phyloP scores from a whole-genome alignment of 2,888 invertebrate species.

The Dolichomitus sp. region DNA sequence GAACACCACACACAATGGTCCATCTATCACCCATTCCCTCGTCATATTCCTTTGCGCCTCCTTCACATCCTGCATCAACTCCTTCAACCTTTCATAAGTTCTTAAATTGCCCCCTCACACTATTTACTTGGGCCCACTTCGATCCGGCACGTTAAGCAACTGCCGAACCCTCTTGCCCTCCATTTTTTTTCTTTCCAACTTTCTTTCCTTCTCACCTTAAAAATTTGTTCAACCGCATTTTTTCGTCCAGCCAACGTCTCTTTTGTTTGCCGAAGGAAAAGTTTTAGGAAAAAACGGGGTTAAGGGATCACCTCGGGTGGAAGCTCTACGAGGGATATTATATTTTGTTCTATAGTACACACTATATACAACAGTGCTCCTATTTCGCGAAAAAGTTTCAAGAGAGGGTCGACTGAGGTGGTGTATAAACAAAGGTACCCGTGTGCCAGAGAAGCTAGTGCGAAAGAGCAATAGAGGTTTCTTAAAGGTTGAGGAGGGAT shows the following conservation, averaged over 20 bases:
- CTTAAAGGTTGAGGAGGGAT: constrained; percentile 16
- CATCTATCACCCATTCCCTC: no score
- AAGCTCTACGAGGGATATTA: constrained; percentile 48
- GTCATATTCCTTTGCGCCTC: background rate
- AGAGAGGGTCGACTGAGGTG: constrained; percentile 32
- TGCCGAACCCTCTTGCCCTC: background rate
- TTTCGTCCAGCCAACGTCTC: constrained; percentile 6
- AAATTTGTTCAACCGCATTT: constrained; percentile 24
- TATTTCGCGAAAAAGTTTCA: constrained; percentile 54
- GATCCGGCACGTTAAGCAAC: background rate
- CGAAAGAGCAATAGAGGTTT: constrained; percentile 35
- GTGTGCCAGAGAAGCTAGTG: background rate
- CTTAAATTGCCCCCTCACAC: background rate
- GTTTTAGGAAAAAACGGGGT: constrained; percentile 30
- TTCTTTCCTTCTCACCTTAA: background rate
- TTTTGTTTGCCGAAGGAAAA: constrained; percentile 27
- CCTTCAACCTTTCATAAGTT: background rate
- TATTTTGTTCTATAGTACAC: constrained; percentile 37
- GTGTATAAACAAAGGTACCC: constrained; percentile 37
- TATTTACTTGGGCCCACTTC: no score
- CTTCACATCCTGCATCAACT: background rate
- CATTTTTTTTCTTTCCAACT: background rate
- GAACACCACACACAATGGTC: no score
- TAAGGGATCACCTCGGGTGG: constrained; percentile 40
- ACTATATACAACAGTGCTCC: constrained; percentile 11